These are phyloP conservation scores for Ernsta delagoae DNA, from an alignment of 2,888 invertebrate species.

Conservation along the genomic window DNA sequence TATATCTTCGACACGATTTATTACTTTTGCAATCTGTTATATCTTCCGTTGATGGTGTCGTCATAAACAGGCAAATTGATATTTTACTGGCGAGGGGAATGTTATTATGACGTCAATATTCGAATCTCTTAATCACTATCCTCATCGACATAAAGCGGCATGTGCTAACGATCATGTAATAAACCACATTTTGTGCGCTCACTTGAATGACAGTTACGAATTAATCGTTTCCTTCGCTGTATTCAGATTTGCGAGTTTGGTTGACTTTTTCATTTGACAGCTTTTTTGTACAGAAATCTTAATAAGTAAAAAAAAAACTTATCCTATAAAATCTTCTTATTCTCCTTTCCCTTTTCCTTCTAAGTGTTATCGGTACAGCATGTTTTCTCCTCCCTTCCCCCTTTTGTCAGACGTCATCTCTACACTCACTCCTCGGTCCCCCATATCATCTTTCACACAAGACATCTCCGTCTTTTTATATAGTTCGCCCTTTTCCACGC, in stretches of 20 bases:
- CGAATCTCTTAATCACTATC: conserved; percentile 15
- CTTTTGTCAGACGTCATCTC: too few relatives aligned
- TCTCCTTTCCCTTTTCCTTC: too few relatives aligned
- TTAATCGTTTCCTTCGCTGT: background rate
- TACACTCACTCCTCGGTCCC: too few relatives aligned
- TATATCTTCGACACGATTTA: conserved; percentile 17
- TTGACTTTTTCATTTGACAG: too few relatives aligned
- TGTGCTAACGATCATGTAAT: conserved; percentile 3
- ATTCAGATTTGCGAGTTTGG: background rate
- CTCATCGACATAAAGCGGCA: conserved; percentile 13
- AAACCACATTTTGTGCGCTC: background rate
- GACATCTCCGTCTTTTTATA: too few relatives aligned
- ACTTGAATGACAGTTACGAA: background rate
- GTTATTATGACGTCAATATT: conserved; percentile 25
- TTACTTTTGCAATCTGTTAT: conserved; percentile 24
- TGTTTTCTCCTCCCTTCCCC: too few relatives aligned
- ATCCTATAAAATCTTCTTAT: too few relatives aligned
- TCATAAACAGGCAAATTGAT: conserved; percentile 36
- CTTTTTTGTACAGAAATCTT: too few relatives aligned
- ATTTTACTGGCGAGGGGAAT: conserved; percentile 31
- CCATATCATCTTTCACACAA: too few relatives aligned
- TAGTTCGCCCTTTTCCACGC: too few relatives aligned
- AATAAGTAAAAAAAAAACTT: too few relatives aligned
- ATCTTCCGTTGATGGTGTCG: conserved; percentile 13
- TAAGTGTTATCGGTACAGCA: too few relatives aligned